phyloP scores from a whole-genome alignment of 2,797 vertebrate genomes.

The Myotis vivesi region DNA sequence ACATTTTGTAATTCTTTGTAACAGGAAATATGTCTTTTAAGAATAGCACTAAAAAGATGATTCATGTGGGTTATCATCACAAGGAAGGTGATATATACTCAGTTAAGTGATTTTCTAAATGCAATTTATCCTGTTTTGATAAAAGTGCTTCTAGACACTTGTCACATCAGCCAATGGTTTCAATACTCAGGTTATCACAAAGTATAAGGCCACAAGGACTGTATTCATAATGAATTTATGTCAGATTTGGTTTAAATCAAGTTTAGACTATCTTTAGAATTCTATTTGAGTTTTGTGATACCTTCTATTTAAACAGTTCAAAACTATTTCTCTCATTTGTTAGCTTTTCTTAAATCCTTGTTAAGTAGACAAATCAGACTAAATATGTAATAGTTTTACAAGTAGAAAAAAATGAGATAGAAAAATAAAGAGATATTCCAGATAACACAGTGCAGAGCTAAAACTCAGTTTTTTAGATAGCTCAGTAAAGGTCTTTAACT shows the following conservation, averaged over 20 bases:
- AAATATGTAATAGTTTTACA: conserved; percentile 18
- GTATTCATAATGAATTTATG: neutral
- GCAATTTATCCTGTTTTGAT: neutral
- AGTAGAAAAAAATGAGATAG: neutral
- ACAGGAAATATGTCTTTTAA: conserved; percentile 46
- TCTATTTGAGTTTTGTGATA: conserved; percentile 16
- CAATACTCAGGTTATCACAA: neutral
- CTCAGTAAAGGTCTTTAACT: neutral
- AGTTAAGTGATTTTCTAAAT: neutral
- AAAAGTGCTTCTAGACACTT: neutral
- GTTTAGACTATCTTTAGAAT: conserved; percentile 19
- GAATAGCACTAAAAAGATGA: neutral
- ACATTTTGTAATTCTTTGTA: conserved; percentile 59
- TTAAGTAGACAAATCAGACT: conserved; percentile 25
- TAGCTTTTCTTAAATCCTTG: conserved; percentile 35
- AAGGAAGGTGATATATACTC: neutral
- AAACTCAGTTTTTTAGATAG: neutral
- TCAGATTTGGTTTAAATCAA: conserved; percentile 13
- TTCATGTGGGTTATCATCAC: neutral
- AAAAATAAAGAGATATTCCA: conserved; percentile 5
- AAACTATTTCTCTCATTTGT: conserved; percentile 41
- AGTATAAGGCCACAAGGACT: neutral
- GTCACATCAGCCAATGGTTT: conserved; percentile 5
- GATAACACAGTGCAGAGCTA: neutral
- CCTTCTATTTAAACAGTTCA: conserved; percentile 44